phyloP scores from a whole-genome alignment of 92 coral and sea anemone species.

The Epizoanthus illoricatus region DNA sequence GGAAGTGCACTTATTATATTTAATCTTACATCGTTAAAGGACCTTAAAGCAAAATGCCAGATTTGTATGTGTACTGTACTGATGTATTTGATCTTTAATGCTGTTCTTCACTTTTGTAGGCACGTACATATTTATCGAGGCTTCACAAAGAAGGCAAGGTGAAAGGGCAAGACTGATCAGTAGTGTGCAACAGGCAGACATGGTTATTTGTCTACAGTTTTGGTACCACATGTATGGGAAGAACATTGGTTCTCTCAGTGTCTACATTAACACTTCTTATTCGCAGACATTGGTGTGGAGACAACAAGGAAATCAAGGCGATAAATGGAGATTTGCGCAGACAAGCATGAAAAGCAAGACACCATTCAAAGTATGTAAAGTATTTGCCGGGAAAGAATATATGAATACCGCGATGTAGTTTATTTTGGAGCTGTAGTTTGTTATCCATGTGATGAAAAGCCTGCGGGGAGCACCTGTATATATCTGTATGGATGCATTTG shows the following conservation, averaged over 20 bases:
- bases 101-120: too few species aligned
- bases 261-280: constrained; percentile 30
- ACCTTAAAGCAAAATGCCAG: too few species aligned
- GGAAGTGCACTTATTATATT: too few species aligned
- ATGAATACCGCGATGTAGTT: too few species aligned
- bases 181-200: constrained; percentile 15
- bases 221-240: constrained; percentile 50
- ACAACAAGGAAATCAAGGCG: constrained; percentile 13
- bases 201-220: constrained; percentile 45
- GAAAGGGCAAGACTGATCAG: constrained; percentile 52
- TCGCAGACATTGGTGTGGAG: constrained; percentile 24
- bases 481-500: too few species aligned
- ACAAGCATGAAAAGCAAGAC: constrained; percentile 21
- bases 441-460: too few species aligned
- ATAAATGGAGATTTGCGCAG: constrained; percentile 52
- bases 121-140: constrained; percentile 45
- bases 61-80: too few species aligned
- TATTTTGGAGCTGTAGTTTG: too few species aligned
- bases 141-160: constrained; percentile 43
- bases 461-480: too few species aligned
- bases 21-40: too few species aligned
- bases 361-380: constrained; percentile 42
- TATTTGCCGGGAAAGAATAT: too few species aligned
- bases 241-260: constrained; percentile 18
- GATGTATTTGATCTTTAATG: too few species aligned